Evolutionary conservation across 2,797 vertebrate species (phyloP), one percentile per base, ranked within the genome.

Genomic region (Furcifer pardalis): DNA sequence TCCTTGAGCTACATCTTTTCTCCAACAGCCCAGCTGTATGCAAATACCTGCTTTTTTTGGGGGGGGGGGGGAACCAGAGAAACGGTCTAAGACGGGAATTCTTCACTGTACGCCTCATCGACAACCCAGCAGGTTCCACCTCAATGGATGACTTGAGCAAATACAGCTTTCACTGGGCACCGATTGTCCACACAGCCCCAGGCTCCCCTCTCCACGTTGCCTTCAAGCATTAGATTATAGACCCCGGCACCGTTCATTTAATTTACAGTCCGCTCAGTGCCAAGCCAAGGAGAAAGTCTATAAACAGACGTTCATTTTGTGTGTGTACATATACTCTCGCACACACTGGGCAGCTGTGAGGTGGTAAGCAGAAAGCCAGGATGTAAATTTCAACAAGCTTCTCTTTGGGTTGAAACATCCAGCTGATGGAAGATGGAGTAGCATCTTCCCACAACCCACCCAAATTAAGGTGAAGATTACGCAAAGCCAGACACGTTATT

Each of bases 81-180:
- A 62, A 56, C 65, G 73, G 72, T 52, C 32, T 77, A 42, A 35
- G 86, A 25, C 0, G 56, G n/a, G 73, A 56, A 81, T 35, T 72
- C 65, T 81, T 69, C 77, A 65, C 40, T 12, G 52, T 59, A 77
- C 10, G 86, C 82, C 86, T 87, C 86, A 84, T 84, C 9, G 25
- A 15, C 44, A 27, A 59, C 86, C 56, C 86, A 81, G 78, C 78
- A 23, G 82, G 82, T 72, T 68, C 62, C 46, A 66, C 77, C 78
- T 80, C 62, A 13, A 46, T 23, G 56, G 52, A 59, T 65, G 78
- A 27, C 78, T 81, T 21, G 60, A 37, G 32, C 35, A 35, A 65
- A 37, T 59, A 5, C 65, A 0, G 63, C 59, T 30, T 62, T 72
- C 35, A 81, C 86, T 77, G 65, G 40, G 49, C 42, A 15, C 15